These are phyloP conservation scores for Uropsilus gracilis DNA, from an alignment of 2,113 vertebrate species.

Conservation along the genomic window DNA sequence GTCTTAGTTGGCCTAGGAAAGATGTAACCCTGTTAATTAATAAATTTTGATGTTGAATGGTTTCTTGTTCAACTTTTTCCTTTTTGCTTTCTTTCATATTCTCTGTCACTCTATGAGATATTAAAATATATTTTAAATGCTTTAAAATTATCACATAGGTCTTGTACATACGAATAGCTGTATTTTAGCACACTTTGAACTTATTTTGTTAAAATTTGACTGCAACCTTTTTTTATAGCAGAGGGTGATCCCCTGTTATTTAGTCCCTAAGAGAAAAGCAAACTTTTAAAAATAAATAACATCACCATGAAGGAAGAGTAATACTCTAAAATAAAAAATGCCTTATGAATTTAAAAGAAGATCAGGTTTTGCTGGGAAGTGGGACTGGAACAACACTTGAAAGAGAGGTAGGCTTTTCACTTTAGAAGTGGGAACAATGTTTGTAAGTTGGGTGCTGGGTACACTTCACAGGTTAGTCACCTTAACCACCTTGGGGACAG, in stretches of 20 bases:
- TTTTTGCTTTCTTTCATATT: not conserved
- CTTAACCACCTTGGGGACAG: not conserved
- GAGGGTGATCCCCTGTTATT: no score
- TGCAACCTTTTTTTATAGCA: no score
- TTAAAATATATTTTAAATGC: no score
- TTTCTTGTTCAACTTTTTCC: not conserved
- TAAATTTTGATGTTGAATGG: not conserved
- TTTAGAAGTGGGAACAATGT: not conserved
- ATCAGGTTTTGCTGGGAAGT: not conserved
- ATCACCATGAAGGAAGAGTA: not conserved
- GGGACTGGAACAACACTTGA: not conserved
- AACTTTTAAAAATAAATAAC: constrained; percentile 31
- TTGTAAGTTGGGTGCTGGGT: not conserved
- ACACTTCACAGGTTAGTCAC: not conserved
- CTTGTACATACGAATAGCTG: no score
- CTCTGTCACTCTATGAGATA: not conserved
- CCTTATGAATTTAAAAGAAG: not conserved
- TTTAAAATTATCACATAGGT: no score
- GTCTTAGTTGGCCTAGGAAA: not conserved
- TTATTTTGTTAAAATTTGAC: no score
- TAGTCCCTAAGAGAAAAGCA: constrained; percentile 16
- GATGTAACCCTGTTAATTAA: not conserved
- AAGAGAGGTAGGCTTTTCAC: not conserved
- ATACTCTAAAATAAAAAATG: not conserved
- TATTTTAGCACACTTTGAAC: no score